Percentiles rank a stretch among this genome's conserved stretches.
phyloP scores from a whole-genome alignment of 2,113 vertebrate genomes.

The Rhea americana region DNA sequence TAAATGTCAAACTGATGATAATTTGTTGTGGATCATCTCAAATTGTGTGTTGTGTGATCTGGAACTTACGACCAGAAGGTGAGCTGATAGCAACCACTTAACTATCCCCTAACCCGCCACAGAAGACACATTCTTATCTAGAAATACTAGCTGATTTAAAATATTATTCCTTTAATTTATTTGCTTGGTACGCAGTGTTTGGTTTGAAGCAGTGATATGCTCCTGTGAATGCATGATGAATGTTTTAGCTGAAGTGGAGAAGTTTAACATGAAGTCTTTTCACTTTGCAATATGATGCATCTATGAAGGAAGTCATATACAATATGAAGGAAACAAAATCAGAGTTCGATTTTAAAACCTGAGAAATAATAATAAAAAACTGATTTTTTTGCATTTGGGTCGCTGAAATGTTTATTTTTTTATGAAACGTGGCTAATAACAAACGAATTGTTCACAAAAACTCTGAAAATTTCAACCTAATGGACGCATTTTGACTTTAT shows the following conservation, averaged over 20 bases:
- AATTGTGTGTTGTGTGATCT: background rate
- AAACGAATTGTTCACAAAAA: background rate
- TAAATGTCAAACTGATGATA: background rate
- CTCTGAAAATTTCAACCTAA: background rate
- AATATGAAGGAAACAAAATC: background rate
- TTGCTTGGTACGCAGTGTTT: background rate
- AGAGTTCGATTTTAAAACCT: background rate
- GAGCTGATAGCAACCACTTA: background rate
- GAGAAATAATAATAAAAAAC: background rate
- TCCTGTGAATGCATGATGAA: background rate
- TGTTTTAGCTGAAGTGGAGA: background rate
- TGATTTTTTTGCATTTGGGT: background rate
- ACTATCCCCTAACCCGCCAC: background rate
- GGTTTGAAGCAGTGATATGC: background rate
- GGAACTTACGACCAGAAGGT: background rate
- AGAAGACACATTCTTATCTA: background rate
- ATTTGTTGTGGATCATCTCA: background rate
- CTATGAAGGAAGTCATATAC: background rate
- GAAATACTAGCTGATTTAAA: background rate
- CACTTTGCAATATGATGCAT: accelerated
- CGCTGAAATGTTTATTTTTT: background rate
- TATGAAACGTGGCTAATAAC: background rate
- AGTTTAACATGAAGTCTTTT: background rate
- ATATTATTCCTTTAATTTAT: background rate
- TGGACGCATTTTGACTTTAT: background rate